Conservation (phyloP, 2,113 vertebrate genomes). For the Pristiophorus japonicus region DNA sequence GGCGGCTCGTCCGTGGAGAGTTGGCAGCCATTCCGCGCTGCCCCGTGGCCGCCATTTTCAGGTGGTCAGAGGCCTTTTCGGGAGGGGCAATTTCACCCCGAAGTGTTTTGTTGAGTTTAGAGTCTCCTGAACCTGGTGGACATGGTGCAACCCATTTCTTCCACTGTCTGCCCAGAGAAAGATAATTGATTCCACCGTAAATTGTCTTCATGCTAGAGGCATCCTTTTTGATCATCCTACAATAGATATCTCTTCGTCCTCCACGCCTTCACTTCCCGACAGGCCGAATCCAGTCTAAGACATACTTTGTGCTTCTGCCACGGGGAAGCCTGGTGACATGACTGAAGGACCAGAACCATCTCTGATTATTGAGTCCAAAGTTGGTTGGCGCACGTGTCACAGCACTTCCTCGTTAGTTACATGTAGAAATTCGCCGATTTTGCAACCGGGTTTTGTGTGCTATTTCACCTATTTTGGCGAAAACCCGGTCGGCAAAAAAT, state of each 20-base stretch:
- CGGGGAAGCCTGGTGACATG: not conserved
- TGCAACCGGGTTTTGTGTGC: no score
- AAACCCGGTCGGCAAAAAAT: no score
- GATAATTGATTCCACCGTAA: not conserved
- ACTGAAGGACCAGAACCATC: not conserved
- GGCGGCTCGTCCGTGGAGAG: no score
- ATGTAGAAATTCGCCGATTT: no score
- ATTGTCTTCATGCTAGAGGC: not conserved
- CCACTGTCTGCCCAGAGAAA: not conserved
- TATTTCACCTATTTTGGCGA: no score
- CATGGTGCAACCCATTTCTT: not conserved
- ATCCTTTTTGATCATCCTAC: not conserved
- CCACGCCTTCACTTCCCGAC: not conserved
- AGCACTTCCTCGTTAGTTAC: not conserved
- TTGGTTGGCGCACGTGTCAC: not conserved
- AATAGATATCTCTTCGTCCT: not conserved
- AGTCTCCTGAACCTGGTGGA: not conserved
- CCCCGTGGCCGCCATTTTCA: no score
- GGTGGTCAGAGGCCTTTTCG: no score
- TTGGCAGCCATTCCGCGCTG: no score
- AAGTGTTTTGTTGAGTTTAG: not conserved
- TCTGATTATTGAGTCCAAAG: not conserved
- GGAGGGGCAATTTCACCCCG: no score
- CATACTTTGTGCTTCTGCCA: not conserved
- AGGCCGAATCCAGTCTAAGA: no score